These are phyloP conservation scores for Lithodes maja DNA, from an alignment of 2,888 invertebrate genomes.

Conservation along the genomic window DNA sequence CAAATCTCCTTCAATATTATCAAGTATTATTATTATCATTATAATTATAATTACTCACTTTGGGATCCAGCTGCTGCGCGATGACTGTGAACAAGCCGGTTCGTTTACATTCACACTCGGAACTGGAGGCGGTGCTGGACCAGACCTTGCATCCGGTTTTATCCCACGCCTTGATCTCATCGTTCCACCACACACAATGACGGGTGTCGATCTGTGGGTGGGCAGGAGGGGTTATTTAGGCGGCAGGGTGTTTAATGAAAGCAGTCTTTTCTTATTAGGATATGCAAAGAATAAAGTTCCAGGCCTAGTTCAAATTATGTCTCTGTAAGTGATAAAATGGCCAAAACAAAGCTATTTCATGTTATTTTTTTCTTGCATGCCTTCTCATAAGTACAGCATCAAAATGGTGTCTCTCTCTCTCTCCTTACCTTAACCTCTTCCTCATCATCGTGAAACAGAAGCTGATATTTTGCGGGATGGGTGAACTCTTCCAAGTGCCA, in stretches of 20 bases:
- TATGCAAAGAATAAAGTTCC: too few relatives aligned
- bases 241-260: too few relatives aligned
- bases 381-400: too few relatives aligned
- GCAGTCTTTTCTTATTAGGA: too few relatives aligned
- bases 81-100: slow-evolving; percentile 66
- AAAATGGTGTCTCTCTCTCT: not conserved
- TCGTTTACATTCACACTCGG: slow-evolving; percentile 65
- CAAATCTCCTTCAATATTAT: too few relatives aligned
- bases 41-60: slow-evolving; percentile 11
- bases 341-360: too few relatives aligned
- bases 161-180: slow-evolving; percentile 66
- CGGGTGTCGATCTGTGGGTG: slow-evolving; percentile 56
- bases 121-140: slow-evolving; percentile 45
- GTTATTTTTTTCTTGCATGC: not conserved
- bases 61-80: slow-evolving; percentile 49
- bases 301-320: too few relatives aligned
- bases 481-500: not conserved
- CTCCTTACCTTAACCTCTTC: not conserved
- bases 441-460: not conserved
- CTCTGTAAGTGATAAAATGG: too few relatives aligned
- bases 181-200: slow-evolving; percentile 70
- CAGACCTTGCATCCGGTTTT: slow-evolving; percentile 54
- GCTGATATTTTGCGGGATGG: not conserved
- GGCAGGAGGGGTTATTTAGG: not conserved
- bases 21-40: too few relatives aligned